Conservation (phyloP, 2,113 vertebrate genomes). For the Onychostruthus taczanowskii region DNA sequence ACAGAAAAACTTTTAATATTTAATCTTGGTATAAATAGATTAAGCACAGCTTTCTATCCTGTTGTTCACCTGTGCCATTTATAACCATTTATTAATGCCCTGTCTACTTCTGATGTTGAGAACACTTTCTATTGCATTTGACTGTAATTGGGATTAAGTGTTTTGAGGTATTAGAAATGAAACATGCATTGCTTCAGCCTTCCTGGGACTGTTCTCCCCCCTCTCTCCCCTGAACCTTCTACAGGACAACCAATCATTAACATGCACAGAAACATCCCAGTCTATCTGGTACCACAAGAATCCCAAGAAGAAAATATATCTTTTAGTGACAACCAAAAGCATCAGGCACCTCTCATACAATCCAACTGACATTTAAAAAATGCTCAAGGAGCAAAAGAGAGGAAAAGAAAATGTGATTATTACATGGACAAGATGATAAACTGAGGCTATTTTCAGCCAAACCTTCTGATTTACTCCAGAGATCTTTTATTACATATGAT, state of each 20-base stretch:
- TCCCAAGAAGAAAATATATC: not conserved
- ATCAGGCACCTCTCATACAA: not conserved
- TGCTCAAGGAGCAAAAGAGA: not conserved
- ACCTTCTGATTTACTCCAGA: not conserved
- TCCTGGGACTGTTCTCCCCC: not conserved
- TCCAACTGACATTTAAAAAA: not conserved
- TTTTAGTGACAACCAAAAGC: not conserved
- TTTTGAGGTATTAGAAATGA: not conserved
- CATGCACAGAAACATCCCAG: not conserved
- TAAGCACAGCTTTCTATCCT: not conserved
- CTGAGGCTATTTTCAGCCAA: not conserved
- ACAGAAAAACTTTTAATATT: not conserved
- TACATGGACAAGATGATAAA: not conserved
- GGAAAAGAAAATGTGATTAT: not conserved
- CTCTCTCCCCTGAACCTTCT: not conserved
- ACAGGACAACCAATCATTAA: not conserved
- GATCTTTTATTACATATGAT: not conserved
- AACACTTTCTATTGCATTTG: not conserved
- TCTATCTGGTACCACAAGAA: not conserved
- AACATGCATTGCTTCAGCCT: not conserved
- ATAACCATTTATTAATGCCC: not conserved
- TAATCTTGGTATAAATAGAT: not conserved
- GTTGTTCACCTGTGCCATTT: not conserved
- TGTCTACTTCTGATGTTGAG: not conserved
- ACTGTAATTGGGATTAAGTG: not conserved